phyloP scores from a whole-genome alignment of 2,888 invertebrate genomes.

The Syritta pipiens region DNA sequence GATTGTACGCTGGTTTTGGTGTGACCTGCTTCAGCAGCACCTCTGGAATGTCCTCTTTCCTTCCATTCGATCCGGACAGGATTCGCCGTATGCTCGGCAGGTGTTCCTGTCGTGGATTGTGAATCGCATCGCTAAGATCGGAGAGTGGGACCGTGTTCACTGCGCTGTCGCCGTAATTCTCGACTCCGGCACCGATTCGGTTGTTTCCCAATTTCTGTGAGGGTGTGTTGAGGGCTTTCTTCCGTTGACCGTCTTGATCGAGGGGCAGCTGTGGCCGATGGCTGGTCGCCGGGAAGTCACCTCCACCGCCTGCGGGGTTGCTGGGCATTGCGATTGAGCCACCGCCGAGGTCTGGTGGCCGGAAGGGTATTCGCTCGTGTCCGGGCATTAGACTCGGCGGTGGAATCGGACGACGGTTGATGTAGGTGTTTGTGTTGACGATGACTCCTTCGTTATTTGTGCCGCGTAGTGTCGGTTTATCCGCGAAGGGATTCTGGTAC shows the following conservation, averaged over 20 bases:
- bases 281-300: slow-evolving; percentile 59
- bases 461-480: slow-evolving; percentile 91
- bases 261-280: slow-evolving; percentile 43
- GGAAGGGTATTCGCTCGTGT: slow-evolving; percentile 90
- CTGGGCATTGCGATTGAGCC: slow-evolving; percentile 43
- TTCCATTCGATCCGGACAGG: slow-evolving; percentile 90
- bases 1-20: slow-evolving; percentile 78
- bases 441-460: slow-evolving; percentile 82
- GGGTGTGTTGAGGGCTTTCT: slow-evolving; percentile 88
- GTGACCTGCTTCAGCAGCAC: slow-evolving; percentile 86
- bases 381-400: slow-evolving; percentile 90
- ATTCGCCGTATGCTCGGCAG: slow-evolving; percentile 92
- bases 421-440: slow-evolving; percentile 79
- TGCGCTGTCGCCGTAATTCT: slow-evolving; percentile 48
- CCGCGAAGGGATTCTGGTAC: slow-evolving; percentile 92
- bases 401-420: slow-evolving; percentile 88
- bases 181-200: slow-evolving; percentile 46
- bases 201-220: slow-evolving; percentile 82
- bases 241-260: slow-evolving; percentile 75
- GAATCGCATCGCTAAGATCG: slow-evolving; percentile 72
- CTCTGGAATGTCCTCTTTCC: slow-evolving; percentile 90
- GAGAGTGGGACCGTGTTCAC: slow-evolving; percentile 52
- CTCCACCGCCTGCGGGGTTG: slow-evolving; percentile 33
- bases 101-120: slow-evolving; percentile 82
- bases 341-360: slow-evolving; percentile 81